Base-by-base conservation (phyloP, 2,888 invertebrate species). In the Xylophagus ater region DNA sequence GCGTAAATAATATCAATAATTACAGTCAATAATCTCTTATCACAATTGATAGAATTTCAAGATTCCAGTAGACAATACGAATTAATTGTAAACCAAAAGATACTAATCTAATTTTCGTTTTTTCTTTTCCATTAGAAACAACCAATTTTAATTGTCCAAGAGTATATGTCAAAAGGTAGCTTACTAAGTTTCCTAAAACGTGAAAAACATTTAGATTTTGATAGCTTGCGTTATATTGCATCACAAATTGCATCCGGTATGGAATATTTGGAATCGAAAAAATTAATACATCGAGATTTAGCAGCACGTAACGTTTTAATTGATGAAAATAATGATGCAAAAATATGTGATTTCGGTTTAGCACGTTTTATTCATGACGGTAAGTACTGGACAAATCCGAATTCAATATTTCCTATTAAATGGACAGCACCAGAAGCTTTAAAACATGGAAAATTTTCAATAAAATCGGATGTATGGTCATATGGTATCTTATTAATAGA, bases 361-460 rank as follows among this genome's bases (percentile, higher is more conserved):
- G 96, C 97, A 4, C 75, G 97, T 49, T 87, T 96, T 34, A 92
- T 98, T 51, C 93, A 94, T 63, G 94, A 96, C 60, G 93, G 96
- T 62, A 96, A 96, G 59, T 96, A 96, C 60, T 93, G 90, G 61
- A 93, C 93, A 3, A 84, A 86, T 52, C 89, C 90, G 62, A 90
- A 94, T 10, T 89, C 94, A 2, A 74, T 94, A 47, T 97, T 98
- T 69, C 98, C 98, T 0, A 94, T 98, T 8, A 96, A 96, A 60
- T 96, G 96, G 96, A 96, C 94, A 2, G 90, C 94, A 1, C 94
- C 94, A 0, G 94, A 94, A 65, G 94, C 94, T 2, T 93, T 93
- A 24, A 79, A 90, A 36, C 90, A 89, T 60, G 90, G 90, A 32
- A 76, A 83, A 58, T 98, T 98, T 68, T 93, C 94, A 25, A 96